These are phyloP conservation scores for Hirtodrosophila duncani DNA, from an alignment of 2,888 invertebrate species.

Conservation along the genomic window DNA sequence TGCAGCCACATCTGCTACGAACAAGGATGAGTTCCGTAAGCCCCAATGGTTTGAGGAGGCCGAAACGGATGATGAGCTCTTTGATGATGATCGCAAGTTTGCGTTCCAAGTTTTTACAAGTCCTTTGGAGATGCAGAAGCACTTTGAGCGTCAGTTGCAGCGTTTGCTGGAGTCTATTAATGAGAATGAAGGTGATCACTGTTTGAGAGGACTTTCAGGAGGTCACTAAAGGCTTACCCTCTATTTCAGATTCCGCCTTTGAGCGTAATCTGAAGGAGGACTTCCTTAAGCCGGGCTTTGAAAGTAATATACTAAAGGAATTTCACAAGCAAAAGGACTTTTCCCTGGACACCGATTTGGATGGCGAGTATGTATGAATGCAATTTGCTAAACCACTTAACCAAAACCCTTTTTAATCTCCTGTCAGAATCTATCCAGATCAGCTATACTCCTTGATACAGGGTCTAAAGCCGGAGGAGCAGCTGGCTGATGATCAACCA, in stretches of 20 bases:
- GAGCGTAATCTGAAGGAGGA: conserved; percentile 79
- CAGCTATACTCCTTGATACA: conserved; percentile 76
- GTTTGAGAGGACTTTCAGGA: too few relatives aligned
- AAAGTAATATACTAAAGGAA: conserved; percentile 72
- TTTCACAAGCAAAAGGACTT: conserved; percentile 72
- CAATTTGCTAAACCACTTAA: rapidly evolving
- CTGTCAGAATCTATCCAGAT: conserved; percentile 74
- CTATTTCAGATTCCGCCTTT: conserved; percentile 53
- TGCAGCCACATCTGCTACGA: conserved; percentile 49
- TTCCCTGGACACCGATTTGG: conserved; percentile 79
- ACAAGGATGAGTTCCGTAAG: conserved; percentile 77
- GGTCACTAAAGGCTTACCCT: background rate
- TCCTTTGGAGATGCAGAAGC: conserved; percentile 81
- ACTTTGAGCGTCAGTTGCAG: conserved; percentile 82
- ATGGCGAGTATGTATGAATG: conserved; percentile 79
- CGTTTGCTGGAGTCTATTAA: conserved; percentile 80
- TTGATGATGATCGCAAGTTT: conserved; percentile 76
- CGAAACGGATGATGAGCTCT: conserved; percentile 78
- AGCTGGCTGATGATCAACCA: conserved; percentile 38
- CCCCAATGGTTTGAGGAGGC: conserved; percentile 78
- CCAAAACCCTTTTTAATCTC: too few relatives aligned
- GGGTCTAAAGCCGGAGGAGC: conserved; percentile 70
- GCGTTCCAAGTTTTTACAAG: conserved; percentile 81
- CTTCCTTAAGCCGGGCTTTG: conserved; percentile 80
- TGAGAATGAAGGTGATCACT: conserved; percentile 72